Percentiles rank a stretch among this genome's conserved stretches.
Conservation (phyloP, 2,888 invertebrate genomes). For the Euzetes globulus region DNA sequence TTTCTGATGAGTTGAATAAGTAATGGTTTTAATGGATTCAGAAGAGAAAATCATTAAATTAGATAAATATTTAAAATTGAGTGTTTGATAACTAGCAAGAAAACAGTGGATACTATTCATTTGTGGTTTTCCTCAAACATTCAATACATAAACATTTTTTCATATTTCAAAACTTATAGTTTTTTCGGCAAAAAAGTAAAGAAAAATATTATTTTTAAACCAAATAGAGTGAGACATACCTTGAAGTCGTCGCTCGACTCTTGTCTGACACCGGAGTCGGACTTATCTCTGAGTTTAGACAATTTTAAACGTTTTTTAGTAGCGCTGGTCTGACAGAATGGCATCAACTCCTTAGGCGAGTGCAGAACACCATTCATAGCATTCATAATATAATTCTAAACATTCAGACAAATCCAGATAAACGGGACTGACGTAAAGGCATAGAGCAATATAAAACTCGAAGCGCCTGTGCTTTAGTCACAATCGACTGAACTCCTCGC, state of each 20-base stretch:
- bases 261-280: conserved; percentile 2
- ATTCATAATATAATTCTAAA: conserved; percentile 10
- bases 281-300: conserved; percentile 12
- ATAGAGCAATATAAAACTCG: background rate
- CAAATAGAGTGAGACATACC: background rate
- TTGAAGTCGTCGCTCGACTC: conserved; percentile 20
- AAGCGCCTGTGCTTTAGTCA: conserved; percentile 23
- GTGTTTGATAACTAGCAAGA: background rate
- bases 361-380: conserved; percentile 24
- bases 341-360: conserved; percentile 18
- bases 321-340: conserved; percentile 19
- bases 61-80: background rate
- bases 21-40: background rate
- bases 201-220: background rate
- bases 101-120: background rate
- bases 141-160: too few relatives aligned
- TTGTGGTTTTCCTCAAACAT: background rate
- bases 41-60: background rate
- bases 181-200: too few relatives aligned
- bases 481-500: background rate
- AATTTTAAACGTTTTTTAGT: conserved; percentile 9
- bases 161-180: too few relatives aligned
- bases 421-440: conserved; percentile 12
- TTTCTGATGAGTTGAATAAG: background rate
- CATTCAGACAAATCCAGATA: conserved; percentile 17